A percentile compares a stretch with the other conserved stretches of the same genome.
Evolutionary conservation across 1,140 invertebrate species (phyloP).

Genomic region (Pogonognathellus flavescens): DNA sequence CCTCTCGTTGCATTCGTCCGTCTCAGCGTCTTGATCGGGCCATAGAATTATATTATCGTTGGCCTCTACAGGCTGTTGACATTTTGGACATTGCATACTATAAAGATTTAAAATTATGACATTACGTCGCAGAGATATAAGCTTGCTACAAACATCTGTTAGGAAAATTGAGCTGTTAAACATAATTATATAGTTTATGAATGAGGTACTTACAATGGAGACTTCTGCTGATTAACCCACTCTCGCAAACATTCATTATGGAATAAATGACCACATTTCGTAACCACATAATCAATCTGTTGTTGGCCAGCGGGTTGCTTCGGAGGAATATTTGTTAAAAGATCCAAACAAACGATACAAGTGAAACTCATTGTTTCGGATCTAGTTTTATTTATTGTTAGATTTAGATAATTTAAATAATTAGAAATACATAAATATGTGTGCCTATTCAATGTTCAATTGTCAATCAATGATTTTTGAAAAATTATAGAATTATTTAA

Average conservation of each 20-base stretch:
- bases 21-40: background rate
- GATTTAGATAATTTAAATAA: too few species aligned
- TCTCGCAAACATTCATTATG: slow-evolving; percentile 53
- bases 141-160: too few species aligned
- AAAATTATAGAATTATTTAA: too few species aligned
- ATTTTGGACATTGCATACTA: background rate
- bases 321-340: background rate
- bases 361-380: slow-evolving; percentile 32
- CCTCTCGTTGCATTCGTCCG: background rate
- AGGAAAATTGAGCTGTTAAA: too few species aligned
- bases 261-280: slow-evolving; percentile 61
- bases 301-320: background rate
- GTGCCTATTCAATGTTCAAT: too few species aligned
- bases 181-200: background rate
- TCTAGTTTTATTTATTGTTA: too few species aligned
- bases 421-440: too few species aligned
- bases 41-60: background rate
- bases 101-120: too few species aligned
- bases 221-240: slow-evolving; percentile 36
- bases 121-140: too few species aligned
- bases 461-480: too few species aligned
- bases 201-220: slow-evolving; percentile 1
- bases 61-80: background rate
- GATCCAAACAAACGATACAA: slow-evolving; percentile 42
- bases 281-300: slow-evolving; percentile 39